phyloP scores from a whole-genome alignment of 1,140 invertebrate species.

The Trichonephila inaurata region DNA sequence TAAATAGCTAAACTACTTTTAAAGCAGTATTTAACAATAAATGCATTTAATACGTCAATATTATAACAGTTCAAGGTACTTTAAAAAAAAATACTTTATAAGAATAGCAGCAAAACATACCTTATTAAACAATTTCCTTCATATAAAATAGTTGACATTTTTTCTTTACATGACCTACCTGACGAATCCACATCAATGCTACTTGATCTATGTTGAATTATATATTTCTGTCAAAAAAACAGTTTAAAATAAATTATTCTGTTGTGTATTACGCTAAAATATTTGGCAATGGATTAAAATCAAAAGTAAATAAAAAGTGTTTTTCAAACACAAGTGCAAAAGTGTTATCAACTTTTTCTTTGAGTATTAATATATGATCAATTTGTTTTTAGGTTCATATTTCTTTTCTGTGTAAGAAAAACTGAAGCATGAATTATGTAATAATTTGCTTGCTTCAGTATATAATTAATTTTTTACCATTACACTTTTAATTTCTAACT shows the following conservation, averaged over 20 bases:
- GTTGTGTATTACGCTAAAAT: neutral
- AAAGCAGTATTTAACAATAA: neutral
- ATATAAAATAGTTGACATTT: constrained; percentile 67
- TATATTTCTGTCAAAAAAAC: constrained; percentile 50
- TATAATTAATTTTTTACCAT: too few relatives aligned
- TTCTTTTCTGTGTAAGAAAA: too few relatives aligned
- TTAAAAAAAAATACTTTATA: neutral
- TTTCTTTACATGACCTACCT: constrained; percentile 70
- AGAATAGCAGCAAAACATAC: neutral
- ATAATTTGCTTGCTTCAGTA: too few relatives aligned
- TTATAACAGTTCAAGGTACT: neutral
- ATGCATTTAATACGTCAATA: neutral
- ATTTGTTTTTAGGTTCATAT: too few relatives aligned
- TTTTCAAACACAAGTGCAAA: too few relatives aligned
- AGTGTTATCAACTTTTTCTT: too few relatives aligned
- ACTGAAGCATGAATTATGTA: too few relatives aligned
- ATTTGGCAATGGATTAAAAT: neutral
- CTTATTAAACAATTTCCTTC: constrained; percentile 21
- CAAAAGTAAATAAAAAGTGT: too few relatives aligned
- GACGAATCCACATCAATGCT: constrained; percentile 65
- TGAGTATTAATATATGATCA: too few relatives aligned
- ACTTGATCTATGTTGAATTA: constrained; percentile 23
- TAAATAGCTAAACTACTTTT: neutral
- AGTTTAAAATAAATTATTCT: neutral
- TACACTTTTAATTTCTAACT: too few relatives aligned